Evolutionary conservation across 2,113 vertebrate species (phyloP), one percentile per base, ranked within the genome.

Genomic region (Chauna torquata): DNA sequence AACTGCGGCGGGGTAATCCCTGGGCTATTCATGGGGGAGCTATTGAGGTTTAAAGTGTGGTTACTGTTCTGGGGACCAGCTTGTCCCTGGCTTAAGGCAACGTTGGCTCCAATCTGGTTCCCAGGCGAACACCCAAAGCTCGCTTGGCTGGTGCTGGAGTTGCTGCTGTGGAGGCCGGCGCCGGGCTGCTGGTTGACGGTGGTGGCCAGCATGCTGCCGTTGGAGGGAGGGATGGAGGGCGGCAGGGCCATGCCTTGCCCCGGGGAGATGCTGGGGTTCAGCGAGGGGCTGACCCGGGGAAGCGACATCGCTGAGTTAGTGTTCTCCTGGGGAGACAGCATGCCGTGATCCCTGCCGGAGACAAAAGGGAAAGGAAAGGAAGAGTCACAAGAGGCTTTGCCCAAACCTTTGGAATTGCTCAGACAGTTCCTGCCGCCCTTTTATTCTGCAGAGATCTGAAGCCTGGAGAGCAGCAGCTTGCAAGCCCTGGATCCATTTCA

Each of bases 321-420:
- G 98, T 99, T 99, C 98, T 99, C 99, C 99, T 99, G 99, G 98
- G 99, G 98, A 97, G 98, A 99, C 97, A 99, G 98, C 98, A 99
- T 99, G 98, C 98, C 98, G 95, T 99, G 99, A 98, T 99, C 99
- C 99, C 99, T 99, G 92, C 6, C 1, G 77, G 80, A 93, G 81
- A 87, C 0, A 22, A 61, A 28, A 8, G 69, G 45, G 30, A 36
- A 14, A 47, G 40, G 49, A 65, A 28, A 62, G 27, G 77, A 42
- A 16, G 49, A 36, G 45, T 79, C 42, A 72, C 40, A 7, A 4
- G 24, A 40, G 16, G 45, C 36, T 40, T 72, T 12, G 11, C 11
- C 10, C 32, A 45, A 32, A 42, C 14, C 58, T 44, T 13, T 8
- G 13, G 13, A 18, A 36, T 34, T 2, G 2, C 54, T 34, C 64